Evolutionary conservation across 2,888 invertebrate species (phyloP).

Genomic region (Ochropleura leucogaster): DNA sequence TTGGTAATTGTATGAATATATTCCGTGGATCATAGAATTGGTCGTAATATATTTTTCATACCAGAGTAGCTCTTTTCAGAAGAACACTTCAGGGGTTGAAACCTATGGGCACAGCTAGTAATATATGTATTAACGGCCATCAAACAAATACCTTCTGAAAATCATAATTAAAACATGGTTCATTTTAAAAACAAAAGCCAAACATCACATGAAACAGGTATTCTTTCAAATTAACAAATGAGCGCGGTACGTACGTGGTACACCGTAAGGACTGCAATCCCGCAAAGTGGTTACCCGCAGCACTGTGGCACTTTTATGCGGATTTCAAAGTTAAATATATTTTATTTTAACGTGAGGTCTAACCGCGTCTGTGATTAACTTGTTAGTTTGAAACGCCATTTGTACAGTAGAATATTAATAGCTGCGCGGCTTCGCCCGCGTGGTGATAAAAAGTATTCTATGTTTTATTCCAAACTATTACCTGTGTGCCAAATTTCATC

Average conservation of each 20-base stretch:
- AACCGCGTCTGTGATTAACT: not conserved
- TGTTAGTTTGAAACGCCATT: not conserved
- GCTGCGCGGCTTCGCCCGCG: no score
- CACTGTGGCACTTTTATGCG: conserved; percentile 11
- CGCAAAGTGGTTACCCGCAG: conserved; percentile 21
- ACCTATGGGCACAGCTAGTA: not conserved
- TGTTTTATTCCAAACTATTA: no score
- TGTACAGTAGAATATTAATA: not conserved
- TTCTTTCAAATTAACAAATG: conserved; percentile 29
- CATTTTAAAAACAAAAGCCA: not conserved
- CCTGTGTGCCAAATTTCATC: no score
- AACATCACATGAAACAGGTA: conserved; percentile 3
- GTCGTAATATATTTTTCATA: no score
- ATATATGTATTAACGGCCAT: not conserved
- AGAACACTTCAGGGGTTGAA: no score
- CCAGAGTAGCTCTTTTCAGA: no score
- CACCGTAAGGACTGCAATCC: conserved; percentile 19
- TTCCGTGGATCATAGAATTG: no score
- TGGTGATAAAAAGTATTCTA: no score
- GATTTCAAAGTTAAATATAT: conserved; percentile 4
- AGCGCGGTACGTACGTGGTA: conserved; percentile 1
- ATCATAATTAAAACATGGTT: not conserved
- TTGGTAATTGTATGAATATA: no score
- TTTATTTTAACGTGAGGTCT: not conserved
- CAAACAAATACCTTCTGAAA: not conserved